phyloP scores from a whole-genome alignment of 2,888 invertebrate species.

The Plebejus melissa region DNA sequence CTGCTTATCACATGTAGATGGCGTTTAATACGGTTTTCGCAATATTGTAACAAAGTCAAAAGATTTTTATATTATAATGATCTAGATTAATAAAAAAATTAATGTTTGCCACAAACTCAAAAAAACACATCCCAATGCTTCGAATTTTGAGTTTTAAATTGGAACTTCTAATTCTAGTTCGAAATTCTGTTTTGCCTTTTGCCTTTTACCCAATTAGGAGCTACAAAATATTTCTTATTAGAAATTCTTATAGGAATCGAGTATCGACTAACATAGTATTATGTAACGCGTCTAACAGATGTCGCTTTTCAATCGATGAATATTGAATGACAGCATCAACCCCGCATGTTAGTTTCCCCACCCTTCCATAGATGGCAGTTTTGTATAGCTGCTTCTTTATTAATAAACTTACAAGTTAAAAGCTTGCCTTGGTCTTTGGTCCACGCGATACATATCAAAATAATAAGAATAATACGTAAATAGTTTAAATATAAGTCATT shows the following conservation, averaged over 20 bases:
- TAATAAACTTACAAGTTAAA: not conserved
- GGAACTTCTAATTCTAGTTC: not conserved
- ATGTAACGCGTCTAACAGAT: not conserved
- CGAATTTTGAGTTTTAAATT: not conserved
- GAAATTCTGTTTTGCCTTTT: not conserved
- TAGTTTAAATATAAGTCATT: not conserved
- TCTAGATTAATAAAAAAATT: no score
- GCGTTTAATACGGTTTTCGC: not conserved
- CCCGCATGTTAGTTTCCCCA: not conserved
- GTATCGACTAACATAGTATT: not conserved
- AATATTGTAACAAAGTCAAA: not conserved
- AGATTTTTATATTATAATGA: no score
- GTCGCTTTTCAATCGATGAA: not conserved
- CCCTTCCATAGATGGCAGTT: slow-evolving; percentile 16
- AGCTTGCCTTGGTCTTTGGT: not conserved
- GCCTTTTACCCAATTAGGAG: not conserved
- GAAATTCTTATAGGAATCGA: slow-evolving; percentile 5
- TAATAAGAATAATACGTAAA: not conserved
- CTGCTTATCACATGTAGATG: slow-evolving; percentile 4
- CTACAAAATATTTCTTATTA: not conserved
- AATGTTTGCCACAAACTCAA: no score
- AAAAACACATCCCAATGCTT: no score
- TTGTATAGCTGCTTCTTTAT: not conserved
- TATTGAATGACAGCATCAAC: not conserved
- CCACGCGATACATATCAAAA: no score